Evolutionary conservation across 35 echinoderm and acorn worm genomes (phyloP).

Genomic region (Hemicentrotus pulcherrimus): DNA sequence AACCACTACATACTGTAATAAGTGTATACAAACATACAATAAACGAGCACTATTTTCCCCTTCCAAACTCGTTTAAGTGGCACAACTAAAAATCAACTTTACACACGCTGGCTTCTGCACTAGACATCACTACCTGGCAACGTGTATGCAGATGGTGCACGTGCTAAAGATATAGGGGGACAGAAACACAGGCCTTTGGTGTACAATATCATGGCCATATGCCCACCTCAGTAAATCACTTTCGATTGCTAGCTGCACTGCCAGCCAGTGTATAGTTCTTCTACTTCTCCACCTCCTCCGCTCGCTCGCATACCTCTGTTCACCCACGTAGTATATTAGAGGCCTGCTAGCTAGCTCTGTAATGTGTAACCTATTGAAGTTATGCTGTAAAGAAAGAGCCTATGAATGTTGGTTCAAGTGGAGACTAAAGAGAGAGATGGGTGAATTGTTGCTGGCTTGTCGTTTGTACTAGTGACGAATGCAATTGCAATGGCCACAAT

Average conservation of each 20-base stretch:
- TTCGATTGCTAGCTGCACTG: background rate
- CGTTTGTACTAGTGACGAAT: background rate
- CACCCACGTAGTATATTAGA: background rate
- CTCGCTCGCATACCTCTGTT: background rate
- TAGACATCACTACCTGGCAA: background rate
- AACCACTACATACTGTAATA: too few species aligned
- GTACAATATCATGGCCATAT: background rate
- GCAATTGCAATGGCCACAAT: too few species aligned
- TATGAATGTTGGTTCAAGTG: background rate
- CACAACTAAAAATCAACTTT: background rate
- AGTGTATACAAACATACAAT: too few species aligned
- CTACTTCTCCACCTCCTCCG: too few species aligned
- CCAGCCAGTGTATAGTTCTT: background rate
- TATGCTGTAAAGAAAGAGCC: background rate
- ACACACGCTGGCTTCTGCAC: background rate
- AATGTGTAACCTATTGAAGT: slow-evolving; percentile 13
- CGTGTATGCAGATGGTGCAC: background rate
- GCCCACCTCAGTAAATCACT: slow-evolving; percentile 8
- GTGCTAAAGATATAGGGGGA: background rate
- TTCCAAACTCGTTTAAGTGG: too few species aligned
- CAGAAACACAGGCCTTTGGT: background rate
- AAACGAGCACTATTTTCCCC: too few species aligned
- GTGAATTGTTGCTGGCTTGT: background rate
- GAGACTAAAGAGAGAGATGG: too few species aligned
- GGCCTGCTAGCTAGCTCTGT: background rate